These are phyloP conservation scores for Patiria pectinifera DNA, from an alignment of 53 echinoderm and acorn worm species.

Conservation along the genomic window DNA sequence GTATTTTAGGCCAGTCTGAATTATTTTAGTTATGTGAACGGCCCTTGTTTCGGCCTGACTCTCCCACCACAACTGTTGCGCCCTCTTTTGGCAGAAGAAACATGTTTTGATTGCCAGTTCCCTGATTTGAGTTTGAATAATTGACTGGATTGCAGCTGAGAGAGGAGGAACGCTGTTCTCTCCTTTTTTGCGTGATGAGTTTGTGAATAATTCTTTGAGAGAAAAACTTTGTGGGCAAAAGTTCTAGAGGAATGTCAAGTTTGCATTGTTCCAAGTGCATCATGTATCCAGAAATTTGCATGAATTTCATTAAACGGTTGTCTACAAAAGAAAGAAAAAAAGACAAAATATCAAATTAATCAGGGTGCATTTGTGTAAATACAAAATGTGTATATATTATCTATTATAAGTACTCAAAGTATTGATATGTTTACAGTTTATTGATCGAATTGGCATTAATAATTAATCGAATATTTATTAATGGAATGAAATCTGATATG, in stretches of 20 bases:
- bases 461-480: conserved; percentile 20
- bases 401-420: conserved; percentile 55
- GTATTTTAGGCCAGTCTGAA: neutral
- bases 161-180: neutral
- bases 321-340: neutral
- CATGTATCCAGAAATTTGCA: neutral
- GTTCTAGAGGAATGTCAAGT: neutral
- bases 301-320: neutral
- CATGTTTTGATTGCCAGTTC: neutral
- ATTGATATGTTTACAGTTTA: conserved; percentile 23
- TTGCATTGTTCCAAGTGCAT: neutral
- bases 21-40: neutral
- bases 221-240: neutral
- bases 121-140: neutral
- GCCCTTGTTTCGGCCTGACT: no score
- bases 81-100: neutral
- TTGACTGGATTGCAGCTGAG: neutral
- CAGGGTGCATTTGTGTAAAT: conserved; percentile 41
- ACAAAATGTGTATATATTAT: conserved; percentile 13
- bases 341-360: neutral
- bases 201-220: neutral
- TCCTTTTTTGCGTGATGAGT: neutral
- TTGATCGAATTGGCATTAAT: conserved; percentile 13
- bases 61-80: neutral
- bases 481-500: neutral